Conservation (phyloP, 2,113 vertebrate genomes). For the Menidia beryllina region DNA sequence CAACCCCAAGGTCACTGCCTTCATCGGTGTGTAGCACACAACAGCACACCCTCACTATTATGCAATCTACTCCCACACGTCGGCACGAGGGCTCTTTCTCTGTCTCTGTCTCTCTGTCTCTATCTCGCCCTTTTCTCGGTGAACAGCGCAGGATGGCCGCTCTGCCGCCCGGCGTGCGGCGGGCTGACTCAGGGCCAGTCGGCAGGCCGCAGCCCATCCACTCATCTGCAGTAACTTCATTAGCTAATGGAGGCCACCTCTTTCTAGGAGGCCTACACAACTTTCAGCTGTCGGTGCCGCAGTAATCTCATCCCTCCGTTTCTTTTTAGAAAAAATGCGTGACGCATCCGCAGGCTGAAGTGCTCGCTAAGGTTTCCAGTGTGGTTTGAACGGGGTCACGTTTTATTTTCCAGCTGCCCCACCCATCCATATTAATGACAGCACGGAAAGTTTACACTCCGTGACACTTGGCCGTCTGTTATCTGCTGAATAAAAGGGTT, state of each 20-base stretch:
- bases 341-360: not conserved
- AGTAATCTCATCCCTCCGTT: slow-evolving; percentile 19
- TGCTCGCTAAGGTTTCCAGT: not conserved
- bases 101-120: too few relatives aligned
- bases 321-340: not conserved
- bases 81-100: too few relatives aligned
- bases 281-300: not conserved
- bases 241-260: slow-evolving; percentile 72
- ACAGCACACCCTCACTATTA: not conserved
- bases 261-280: slow-evolving; percentile 31
- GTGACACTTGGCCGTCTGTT: not conserved
- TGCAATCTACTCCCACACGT: not conserved
- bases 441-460: not conserved
- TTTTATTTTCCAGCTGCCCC: not conserved
- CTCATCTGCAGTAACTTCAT: slow-evolving; percentile 78
- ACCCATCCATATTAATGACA: not conserved
- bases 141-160: slow-evolving; percentile 10
- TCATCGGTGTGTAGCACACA: slow-evolving; percentile 89
- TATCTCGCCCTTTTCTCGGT: slow-evolving; percentile 1
- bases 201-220: slow-evolving; percentile 47
- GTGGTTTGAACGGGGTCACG: not conserved
- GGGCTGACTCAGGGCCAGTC: slow-evolving; percentile 51
- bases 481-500: not conserved
- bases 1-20: slow-evolving; percentile 96
- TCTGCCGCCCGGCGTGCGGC: slow-evolving; percentile 23